These are phyloP conservation scores for Stenolophus ochropezus DNA, from an alignment of 2,888 invertebrate genomes.

Conservation along the genomic window DNA sequence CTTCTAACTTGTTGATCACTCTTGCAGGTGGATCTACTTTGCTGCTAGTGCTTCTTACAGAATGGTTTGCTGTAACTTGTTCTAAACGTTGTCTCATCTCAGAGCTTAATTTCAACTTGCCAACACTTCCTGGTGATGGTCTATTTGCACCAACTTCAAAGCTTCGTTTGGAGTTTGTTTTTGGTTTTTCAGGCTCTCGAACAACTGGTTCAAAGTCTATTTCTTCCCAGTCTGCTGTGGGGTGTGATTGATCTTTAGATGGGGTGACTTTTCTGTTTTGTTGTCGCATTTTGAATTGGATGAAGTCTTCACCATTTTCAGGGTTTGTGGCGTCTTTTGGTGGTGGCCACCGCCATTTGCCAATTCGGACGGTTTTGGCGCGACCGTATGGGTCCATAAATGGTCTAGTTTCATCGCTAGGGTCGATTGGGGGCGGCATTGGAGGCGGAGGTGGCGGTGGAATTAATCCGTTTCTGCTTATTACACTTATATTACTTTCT, in stretches of 20 bases:
- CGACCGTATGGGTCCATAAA: slow-evolving; percentile 94
- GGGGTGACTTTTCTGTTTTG: slow-evolving; percentile 86
- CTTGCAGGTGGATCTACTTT: slow-evolving; percentile 82
- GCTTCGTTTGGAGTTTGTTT: slow-evolving; percentile 74
- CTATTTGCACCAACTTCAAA: slow-evolving; percentile 89
- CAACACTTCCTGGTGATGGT: slow-evolving; percentile 90
- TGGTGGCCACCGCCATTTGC: slow-evolving; percentile 98
- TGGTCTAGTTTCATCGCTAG: slow-evolving; percentile 86
- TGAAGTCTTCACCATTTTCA: slow-evolving; percentile 85
- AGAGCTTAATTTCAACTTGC: slow-evolving; percentile 91
- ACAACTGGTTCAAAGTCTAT: slow-evolving; percentile 82
- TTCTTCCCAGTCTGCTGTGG: slow-evolving; percentile 88
- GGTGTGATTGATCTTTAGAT: slow-evolving; percentile 75
- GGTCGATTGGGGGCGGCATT: slow-evolving; percentile 90
- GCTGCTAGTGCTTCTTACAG: slow-evolving; percentile 86
- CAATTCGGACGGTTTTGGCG: slow-evolving; percentile 95
- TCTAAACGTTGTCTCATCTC: slow-evolving; percentile 94
- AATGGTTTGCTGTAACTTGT: slow-evolving; percentile 91
- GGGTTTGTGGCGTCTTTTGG: slow-evolving; percentile 81
- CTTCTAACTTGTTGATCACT: slow-evolving; percentile 87
- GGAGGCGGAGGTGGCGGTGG: slow-evolving; percentile 92
- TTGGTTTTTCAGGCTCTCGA: slow-evolving; percentile 66
- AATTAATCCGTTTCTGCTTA: slow-evolving; percentile 71
- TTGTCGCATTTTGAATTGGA: slow-evolving; percentile 92
- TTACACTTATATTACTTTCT: slow-evolving; percentile 73